Evolutionary conservation across 1,140 invertebrate species (phyloP), one percentile per base, ranked within the genome.

Genomic region (Drosophila repleta): DNA sequence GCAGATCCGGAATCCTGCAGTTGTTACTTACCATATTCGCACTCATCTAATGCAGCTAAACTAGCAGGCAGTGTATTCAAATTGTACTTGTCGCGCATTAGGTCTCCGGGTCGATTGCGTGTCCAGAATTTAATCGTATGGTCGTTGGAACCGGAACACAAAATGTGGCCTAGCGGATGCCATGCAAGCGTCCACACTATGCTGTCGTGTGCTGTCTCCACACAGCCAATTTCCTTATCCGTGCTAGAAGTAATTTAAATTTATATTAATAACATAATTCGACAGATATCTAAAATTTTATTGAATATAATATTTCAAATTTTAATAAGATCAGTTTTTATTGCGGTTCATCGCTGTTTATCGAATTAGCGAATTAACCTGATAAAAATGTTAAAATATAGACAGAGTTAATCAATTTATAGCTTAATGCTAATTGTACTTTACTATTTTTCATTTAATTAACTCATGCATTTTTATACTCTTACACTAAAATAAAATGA

Each of bases 91-190:
- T 99, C 99, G 90, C 97, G 95, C 97, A 99, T 99, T 61, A 96
- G 94, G 93, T 99, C 99, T 29, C 99, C 99, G 4, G 99, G 99
- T 45, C 98, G 94, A 93, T 99, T 99, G 69, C 99, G 93, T 2
- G 99, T 99, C 99, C 99, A 99, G 92, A 99, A 99, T 93, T 99
- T 99, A 51, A 95, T 98, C 4, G 98, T 98, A 83, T 99, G 98
- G 93, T 99, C 98, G 93, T 99, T 99, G 20, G 98, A 99, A 4
- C 98, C 98, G 3, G 98, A 99, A 87, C 98, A 99, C 2, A 99
- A 93, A 78, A 99, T 99, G 91, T 99, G 99, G 5, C 99, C 99
- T 4, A 99, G 92, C 1, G 99, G 99, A 94, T 99, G 99, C 99
- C 99, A 99, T 18, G 98, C 97, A 72, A 99, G 93, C 13, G 97